Conservation (phyloP, 2,113 vertebrate genomes). For the Prolemur simus region DNA sequence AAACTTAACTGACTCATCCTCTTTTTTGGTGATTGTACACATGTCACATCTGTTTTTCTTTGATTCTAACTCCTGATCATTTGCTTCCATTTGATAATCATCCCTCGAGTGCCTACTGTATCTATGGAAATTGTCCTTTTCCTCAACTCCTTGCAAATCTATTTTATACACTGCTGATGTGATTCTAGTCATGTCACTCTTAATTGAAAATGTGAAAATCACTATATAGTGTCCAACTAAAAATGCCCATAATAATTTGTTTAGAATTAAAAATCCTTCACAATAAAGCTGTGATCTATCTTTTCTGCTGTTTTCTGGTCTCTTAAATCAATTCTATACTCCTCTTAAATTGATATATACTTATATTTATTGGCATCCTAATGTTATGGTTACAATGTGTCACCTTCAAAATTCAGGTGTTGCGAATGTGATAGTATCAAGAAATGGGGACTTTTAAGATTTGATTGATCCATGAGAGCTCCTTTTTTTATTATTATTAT, state of each 20-base stretch:
- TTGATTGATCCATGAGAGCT: neutral
- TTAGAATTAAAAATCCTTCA: neutral
- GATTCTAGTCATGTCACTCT: neutral
- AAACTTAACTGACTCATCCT: neutral
- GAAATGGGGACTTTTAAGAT: neutral
- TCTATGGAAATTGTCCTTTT: neutral
- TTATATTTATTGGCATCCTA: neutral
- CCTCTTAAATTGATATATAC: neutral
- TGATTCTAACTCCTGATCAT: neutral
- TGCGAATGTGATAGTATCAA: too few species aligned
- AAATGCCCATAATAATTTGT: neutral
- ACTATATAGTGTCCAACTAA: neutral
- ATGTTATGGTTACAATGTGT: neutral
- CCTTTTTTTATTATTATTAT: too few species aligned
- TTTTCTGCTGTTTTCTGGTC: neutral
- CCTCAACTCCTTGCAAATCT: neutral
- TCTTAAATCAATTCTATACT: neutral
- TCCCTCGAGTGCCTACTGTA: neutral
- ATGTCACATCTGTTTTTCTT: too few species aligned
- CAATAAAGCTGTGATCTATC: neutral
- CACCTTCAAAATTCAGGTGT: neutral
- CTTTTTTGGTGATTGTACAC: neutral
- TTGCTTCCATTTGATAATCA: neutral
- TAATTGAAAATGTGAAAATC: neutral
- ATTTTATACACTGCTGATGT: neutral